These are phyloP conservation scores for Orthosia gothica DNA, from an alignment of 2,888 invertebrate genomes.

Conservation along the genomic window DNA sequence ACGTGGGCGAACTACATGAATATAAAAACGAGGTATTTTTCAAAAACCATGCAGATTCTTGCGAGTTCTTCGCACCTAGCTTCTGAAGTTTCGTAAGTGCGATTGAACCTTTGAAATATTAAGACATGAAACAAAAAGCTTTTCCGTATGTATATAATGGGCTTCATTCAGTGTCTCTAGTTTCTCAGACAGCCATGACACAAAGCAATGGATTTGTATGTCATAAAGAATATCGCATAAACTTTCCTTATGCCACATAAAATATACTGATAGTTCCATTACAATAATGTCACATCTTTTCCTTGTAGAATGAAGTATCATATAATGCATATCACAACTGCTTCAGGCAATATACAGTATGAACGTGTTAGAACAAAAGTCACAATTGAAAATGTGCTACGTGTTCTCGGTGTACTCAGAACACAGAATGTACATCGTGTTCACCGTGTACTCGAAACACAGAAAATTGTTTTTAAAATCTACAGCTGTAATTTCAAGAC, in stretches of 20 bases:
- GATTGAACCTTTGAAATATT: no score
- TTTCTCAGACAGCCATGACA: not conserved
- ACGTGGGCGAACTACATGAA: no score
- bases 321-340: conserved; percentile 3
- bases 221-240: conserved; percentile 5
- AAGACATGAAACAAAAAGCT: no score
- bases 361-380: not conserved
- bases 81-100: no score
- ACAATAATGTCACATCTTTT: conserved; percentile 33
- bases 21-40: no score
- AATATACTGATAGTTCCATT: conserved; percentile 39
- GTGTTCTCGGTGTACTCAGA: conserved; percentile 11
- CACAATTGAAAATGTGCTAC: conserved; percentile 32
- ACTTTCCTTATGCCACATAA: conserved; percentile 28
- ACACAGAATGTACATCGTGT: conserved; percentile 11
- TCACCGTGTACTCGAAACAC: conserved; percentile 9
- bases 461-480: conserved; percentile 34
- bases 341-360: not conserved
- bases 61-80: no score
- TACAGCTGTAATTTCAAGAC: conserved; percentile 39
- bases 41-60: no score
- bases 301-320: conserved; percentile 19
- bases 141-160: not conserved
- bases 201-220: conserved; percentile 6
- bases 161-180: no score